Conservation (phyloP, 2,113 vertebrate species). For the Tenrec ecaudatus region DNA sequence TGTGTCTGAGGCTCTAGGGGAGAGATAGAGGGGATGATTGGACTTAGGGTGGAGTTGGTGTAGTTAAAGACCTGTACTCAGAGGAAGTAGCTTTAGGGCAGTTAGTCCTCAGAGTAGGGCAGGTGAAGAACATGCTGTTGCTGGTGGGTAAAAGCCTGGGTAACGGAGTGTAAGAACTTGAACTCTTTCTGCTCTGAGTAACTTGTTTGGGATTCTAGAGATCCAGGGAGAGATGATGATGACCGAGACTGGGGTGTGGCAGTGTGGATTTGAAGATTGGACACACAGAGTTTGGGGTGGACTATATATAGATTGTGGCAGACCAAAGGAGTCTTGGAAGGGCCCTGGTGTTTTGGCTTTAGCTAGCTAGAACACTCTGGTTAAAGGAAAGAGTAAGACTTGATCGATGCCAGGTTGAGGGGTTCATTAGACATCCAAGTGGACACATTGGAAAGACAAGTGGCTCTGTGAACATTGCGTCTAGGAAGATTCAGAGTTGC, state of each 20-base stretch:
- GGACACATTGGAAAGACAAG: background rate
- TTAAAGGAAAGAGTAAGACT: background rate
- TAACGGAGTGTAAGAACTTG: background rate
- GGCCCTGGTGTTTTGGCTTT: background rate
- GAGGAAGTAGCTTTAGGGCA: background rate
- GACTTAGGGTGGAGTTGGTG: background rate
- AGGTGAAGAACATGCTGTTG: background rate
- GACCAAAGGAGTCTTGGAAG: background rate
- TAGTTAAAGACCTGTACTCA: background rate
- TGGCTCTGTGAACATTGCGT: background rate
- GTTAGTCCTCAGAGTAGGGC: background rate
- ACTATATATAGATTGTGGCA: background rate
- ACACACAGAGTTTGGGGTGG: background rate
- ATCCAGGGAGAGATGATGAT: background rate
- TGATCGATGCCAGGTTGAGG: background rate
- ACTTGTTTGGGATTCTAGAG: background rate
- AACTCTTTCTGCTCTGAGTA: background rate
- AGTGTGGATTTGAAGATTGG: background rate
- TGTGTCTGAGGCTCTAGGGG: background rate
- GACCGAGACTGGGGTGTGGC: background rate
- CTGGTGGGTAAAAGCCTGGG: background rate
- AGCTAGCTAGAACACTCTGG: background rate
- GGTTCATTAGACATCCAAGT: conserved; percentile 1
- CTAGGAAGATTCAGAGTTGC: background rate
- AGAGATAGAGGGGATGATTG: background rate